Evolutionary conservation across 2,888 invertebrate genomes (phyloP).

Genomic region (Lamproptera curius): DNA sequence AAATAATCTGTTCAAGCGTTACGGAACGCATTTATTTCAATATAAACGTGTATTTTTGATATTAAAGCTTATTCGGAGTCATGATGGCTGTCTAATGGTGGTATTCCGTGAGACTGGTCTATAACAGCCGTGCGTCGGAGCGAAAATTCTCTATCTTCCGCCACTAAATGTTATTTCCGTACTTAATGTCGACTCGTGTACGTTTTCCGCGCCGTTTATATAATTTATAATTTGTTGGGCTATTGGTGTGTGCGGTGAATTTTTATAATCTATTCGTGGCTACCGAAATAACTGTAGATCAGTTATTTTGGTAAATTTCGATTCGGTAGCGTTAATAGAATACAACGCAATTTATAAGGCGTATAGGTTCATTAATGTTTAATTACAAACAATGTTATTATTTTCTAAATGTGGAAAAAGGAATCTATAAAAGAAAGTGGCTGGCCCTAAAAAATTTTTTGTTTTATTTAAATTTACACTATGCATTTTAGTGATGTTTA

Average conservation of each 20-base stretch:
- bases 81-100: constrained; percentile 19
- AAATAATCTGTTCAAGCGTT: constrained; percentile 29
- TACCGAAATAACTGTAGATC: too few relatives aligned
- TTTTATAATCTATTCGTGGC: too few relatives aligned
- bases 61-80: constrained; percentile 27
- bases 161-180: constrained; percentile 17
- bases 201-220: constrained; percentile 3
- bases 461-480: too few relatives aligned
- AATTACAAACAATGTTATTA: too few relatives aligned
- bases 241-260: neutral
- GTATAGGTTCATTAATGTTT: too few relatives aligned
- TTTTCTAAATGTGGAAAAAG: too few relatives aligned
- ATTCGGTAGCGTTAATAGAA: too few relatives aligned
- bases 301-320: too few relatives aligned
- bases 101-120: constrained; percentile 17
- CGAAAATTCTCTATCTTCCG: constrained; percentile 18
- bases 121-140: constrained; percentile 17
- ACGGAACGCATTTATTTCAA: constrained; percentile 25
- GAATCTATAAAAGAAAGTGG: too few relatives aligned
- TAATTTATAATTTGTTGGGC: neutral
- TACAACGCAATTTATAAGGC: too few relatives aligned
- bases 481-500: too few relatives aligned
- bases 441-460: too few relatives aligned
- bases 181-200: constrained; percentile 11
- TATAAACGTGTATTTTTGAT: constrained; percentile 32